Conservation (phyloP, 2,797 vertebrate species). For the Pseudochirops cupreus region DNA sequence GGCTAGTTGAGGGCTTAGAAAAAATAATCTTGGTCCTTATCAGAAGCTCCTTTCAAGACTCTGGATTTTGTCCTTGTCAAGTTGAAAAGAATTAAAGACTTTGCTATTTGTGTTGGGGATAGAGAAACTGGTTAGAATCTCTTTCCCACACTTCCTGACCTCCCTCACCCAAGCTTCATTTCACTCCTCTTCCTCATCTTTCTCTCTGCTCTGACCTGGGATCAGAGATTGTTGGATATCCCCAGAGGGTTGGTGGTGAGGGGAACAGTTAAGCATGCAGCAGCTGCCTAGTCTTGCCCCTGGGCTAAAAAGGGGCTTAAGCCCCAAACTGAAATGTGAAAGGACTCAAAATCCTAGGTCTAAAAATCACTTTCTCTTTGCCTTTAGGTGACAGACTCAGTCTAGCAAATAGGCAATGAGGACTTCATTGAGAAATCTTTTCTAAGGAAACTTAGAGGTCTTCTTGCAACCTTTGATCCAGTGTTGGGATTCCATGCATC, state of each 20-base stretch:
- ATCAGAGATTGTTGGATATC: background rate
- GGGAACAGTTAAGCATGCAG: background rate
- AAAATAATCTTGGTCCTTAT: background rate
- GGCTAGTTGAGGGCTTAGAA: background rate
- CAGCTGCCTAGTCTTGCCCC: background rate
- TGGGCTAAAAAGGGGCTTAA: background rate
- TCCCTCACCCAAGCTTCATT: background rate
- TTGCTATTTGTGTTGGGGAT: background rate
- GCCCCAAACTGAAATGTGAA: background rate
- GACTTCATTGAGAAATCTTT: background rate
- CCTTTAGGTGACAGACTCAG: background rate
- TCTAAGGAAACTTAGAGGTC: background rate
- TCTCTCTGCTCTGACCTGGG: background rate
- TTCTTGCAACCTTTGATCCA: background rate
- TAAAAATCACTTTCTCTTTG: background rate
- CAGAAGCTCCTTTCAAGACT: background rate
- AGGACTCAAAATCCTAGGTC: background rate
- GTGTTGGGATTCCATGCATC: background rate
- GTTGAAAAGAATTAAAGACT: background rate
- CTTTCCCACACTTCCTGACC: background rate
- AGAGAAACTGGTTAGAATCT: background rate
- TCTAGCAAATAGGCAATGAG: background rate
- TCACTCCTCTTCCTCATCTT: background rate
- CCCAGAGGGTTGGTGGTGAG: background rate
- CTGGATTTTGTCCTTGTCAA: background rate